phyloP scores from a whole-genome alignment of 2,888 invertebrate genomes.

The Drosophila rubida region DNA sequence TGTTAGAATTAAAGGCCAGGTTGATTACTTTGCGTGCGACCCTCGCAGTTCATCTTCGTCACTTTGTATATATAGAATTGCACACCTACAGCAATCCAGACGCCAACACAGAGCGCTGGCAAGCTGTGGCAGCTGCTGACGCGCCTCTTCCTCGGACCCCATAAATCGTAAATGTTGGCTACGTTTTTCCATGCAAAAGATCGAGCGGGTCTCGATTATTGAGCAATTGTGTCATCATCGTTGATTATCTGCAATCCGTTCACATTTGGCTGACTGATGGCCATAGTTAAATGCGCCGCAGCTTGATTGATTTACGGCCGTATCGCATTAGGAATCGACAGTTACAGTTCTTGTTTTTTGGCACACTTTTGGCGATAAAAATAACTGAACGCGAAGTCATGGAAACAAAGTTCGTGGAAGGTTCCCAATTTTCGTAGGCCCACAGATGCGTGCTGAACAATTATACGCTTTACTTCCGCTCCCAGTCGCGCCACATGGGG shows the following conservation, averaged over 20 bases:
- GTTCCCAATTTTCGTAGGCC: conserved; percentile 11
- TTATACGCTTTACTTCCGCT: conserved; percentile 71
- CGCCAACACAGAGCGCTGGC: conserved; percentile 50
- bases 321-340: background rate
- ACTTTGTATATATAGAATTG: conserved; percentile 19
- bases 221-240: conserved; percentile 49
- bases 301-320: conserved; percentile 46
- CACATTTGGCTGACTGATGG: background rate
- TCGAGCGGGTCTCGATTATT: conserved; percentile 20
- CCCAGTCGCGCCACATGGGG: conserved; percentile 46
- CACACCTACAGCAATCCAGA: conserved; percentile 27
- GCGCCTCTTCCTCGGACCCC: conserved; percentile 43
- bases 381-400: conserved; percentile 26
- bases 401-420: conserved; percentile 25
- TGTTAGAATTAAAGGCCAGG: conserved; percentile 14
- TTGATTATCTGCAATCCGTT: conserved; percentile 25
- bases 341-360: conserved; percentile 22
- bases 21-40: conserved; percentile 36
- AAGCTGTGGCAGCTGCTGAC: conserved; percentile 38
- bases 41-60: conserved; percentile 48
- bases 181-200: conserved; percentile 24
- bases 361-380: conserved; percentile 45
- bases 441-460: conserved; percentile 58
- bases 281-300: conserved; percentile 23
- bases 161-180: conserved; percentile 42